These are phyloP conservation scores for Mormyrus iriodes DNA, from an alignment of 2,113 vertebrate species.

Conservation along the genomic window DNA sequence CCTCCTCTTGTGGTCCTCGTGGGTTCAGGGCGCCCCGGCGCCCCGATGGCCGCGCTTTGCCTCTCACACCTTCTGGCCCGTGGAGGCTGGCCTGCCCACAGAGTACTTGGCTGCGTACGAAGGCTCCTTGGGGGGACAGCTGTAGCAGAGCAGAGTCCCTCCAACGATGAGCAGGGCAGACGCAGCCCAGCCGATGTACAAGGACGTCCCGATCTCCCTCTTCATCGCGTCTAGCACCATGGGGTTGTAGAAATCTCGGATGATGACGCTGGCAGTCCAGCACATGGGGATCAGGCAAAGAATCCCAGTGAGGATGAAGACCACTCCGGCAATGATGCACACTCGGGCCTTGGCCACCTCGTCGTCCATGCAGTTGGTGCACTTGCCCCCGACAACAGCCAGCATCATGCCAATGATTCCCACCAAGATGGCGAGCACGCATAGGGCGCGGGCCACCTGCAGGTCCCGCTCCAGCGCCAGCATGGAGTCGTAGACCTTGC, in stretches of 20 bases:
- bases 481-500: slow-evolving; percentile 86
- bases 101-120: slow-evolving; percentile 74
- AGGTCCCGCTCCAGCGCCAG: slow-evolving; percentile 71
- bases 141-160: slow-evolving; percentile 75
- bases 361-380: slow-evolving; percentile 87
- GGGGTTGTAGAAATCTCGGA: slow-evolving; percentile 80
- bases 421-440: slow-evolving; percentile 69
- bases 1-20: not conserved
- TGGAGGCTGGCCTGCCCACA: slow-evolving; percentile 54
- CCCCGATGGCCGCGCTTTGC: not conserved
- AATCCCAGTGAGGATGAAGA: slow-evolving; percentile 68
- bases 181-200: slow-evolving; percentile 85
- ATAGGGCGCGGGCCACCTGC: slow-evolving; percentile 77
- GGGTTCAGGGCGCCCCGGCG: not conserved
- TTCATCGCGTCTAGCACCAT: slow-evolving; percentile 56
- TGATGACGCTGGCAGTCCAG: slow-evolving; percentile 76
- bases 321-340: slow-evolving; percentile 59
- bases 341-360: slow-evolving; percentile 70
- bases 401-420: slow-evolving; percentile 70
- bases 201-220: slow-evolving; percentile 72
- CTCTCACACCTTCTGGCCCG: slow-evolving; percentile 76
- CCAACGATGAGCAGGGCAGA: slow-evolving; percentile 70
- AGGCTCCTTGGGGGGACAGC: slow-evolving; percentile 71
- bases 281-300: slow-evolving; percentile 75
- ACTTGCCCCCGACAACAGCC: slow-evolving; percentile 72